Evolutionary conservation across 2,888 invertebrate species (phyloP).

Genomic region (Lochmaea crataegi): DNA sequence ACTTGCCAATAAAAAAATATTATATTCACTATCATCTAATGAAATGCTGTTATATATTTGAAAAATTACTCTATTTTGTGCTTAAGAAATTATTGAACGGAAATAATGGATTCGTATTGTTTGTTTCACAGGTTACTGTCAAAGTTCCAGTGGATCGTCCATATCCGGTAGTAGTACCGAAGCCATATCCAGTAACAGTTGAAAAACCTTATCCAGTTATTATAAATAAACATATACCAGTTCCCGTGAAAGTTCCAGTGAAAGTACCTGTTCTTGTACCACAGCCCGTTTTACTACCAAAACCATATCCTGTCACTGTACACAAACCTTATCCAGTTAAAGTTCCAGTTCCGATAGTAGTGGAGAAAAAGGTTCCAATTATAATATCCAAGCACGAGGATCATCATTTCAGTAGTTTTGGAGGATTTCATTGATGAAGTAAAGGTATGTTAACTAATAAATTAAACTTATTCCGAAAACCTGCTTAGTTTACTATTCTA

Average conservation of each 20-base stretch:
- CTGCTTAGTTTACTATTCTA: no score
- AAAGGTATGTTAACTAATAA: not conserved
- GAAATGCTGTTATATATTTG: no score
- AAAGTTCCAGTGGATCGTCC: constrained; percentile 62
- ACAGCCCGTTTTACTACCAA: constrained; percentile 64
- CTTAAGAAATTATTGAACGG: no score
- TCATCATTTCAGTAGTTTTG: constrained; percentile 40
- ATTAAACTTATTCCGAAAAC: not conserved
- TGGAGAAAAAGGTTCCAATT: constrained; percentile 68
- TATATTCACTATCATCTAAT: no score
- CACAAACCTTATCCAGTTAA: constrained; percentile 69
- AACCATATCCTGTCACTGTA: constrained; percentile 68
- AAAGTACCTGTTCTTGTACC: constrained; percentile 69
- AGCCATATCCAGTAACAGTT: constrained; percentile 69
- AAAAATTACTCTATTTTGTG: not conserved
- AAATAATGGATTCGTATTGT: no score
- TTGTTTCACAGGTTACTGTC: constrained; percentile 47
- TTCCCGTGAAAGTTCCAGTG: constrained; percentile 67
- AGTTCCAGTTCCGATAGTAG: constrained; percentile 72
- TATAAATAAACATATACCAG: constrained; percentile 66
- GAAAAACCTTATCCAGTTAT: constrained; percentile 71
- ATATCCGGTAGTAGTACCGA: constrained; percentile 57
- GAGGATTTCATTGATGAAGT: constrained; percentile 25
- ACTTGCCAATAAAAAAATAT: no score
- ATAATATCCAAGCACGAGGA: constrained; percentile 54